Evolutionary conservation across 2,113 vertebrate genomes (phyloP), one percentile per base, ranked within the genome.

Genomic region (Poecilia latipinna): DNA sequence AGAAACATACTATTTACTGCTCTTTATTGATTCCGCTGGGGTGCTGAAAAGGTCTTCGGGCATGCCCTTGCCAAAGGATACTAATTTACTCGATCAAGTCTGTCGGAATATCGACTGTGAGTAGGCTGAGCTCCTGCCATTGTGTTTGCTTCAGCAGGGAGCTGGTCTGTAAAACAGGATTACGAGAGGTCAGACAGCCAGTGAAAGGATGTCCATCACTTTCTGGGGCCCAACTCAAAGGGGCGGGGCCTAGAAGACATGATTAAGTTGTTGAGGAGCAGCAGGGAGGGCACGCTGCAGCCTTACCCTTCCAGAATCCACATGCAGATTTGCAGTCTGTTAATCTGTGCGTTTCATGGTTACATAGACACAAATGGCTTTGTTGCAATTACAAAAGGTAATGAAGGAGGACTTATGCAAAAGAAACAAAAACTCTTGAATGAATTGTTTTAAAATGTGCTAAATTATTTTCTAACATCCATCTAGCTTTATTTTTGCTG

Each of bases 51-150:
- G 96, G 96, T 96, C 97, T 96, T 96, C 96, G 97, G 96, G 97
- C 95, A 61, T 95, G 96, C 96, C 96, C 97, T 96, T 95, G 95
- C 96, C 95, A 95, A 96, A 96, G 96, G 96, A 97, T 96, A 96
- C 97, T 98, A 98, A 99, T 98, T 98, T 98, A 96, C 97, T 96
- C 96, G 95, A 98, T 98, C 97, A 97, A 97, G 96, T 96, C 97
- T 97, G 96, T 97, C 95, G 95, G 96, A 96, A 93, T 97, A 98
- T 98, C 94, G 97, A 97, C 96, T 96, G 95, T 95, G 96, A 96
- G 96, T 96, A 97, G 96, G 96, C 94, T 94, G 95, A 95, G 95
- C 94, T 93, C 92, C 95, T 91, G 96, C 96, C 96, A 96, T 98
- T 99, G 97, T 98, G 96, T 93, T 94, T 88, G 88, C 88, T 96